Conservation (phyloP, 2,113 vertebrate species). For the Corythoichthys intestinalis region DNA sequence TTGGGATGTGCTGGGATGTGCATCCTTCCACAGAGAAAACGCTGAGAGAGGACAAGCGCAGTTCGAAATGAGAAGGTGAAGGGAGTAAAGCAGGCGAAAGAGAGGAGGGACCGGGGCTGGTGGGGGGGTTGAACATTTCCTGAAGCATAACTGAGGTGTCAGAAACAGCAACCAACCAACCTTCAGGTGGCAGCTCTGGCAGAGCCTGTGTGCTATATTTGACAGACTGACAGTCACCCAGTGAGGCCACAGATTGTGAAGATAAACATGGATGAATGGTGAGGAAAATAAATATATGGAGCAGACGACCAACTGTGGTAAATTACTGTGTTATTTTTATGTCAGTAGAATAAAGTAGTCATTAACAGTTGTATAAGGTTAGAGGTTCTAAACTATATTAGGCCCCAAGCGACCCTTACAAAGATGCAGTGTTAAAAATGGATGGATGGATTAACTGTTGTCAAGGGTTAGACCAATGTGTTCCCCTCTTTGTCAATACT, state of each 20-base stretch:
- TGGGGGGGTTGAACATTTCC: conserved; percentile 29
- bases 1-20: conserved; percentile 27
- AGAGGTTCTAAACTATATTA: too few species aligned
- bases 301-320: not conserved
- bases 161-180: conserved; percentile 37
- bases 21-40: conserved; percentile 18
- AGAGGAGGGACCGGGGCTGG: conserved; percentile 7
- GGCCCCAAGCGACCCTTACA: too few species aligned
- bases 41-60: conserved; percentile 25
- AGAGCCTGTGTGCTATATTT: conserved; percentile 38
- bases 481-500: not conserved
- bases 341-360: not conserved
- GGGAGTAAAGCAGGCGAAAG: conserved; percentile 9
- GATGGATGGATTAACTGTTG: not conserved
- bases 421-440: too few species aligned
- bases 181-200: conserved; percentile 24
- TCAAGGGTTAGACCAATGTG: not conserved
- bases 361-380: not conserved
- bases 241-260: conserved; percentile 25
- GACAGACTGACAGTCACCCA: conserved; percentile 44
- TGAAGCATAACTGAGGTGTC: conserved; percentile 72
- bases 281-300: conserved; percentile 5
- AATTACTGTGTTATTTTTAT: not conserved
- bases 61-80: conserved; percentile 17
- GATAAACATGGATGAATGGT: conserved; percentile 23